These are phyloP conservation scores for Hiodon alosoides DNA, from an alignment of 2,113 vertebrate species.

Conservation along the genomic window DNA sequence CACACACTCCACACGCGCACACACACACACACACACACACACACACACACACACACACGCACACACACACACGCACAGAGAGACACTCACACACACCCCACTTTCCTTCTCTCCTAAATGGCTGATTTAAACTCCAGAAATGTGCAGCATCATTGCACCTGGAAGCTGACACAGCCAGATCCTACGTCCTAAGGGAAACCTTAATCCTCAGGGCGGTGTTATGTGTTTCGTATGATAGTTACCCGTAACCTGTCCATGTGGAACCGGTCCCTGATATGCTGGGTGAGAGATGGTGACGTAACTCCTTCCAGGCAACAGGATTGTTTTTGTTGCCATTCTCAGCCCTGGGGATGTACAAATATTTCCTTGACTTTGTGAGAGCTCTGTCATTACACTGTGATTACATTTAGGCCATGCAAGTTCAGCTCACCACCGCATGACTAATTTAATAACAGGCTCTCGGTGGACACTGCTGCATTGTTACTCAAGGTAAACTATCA, in stretches of 20 bases:
- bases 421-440: background rate
- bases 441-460: constrained; percentile 41
- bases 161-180: no score
- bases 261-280: constrained; percentile 5
- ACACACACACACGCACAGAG: no score
- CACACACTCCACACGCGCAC: background rate
- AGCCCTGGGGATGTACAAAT: constrained; percentile 22
- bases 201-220: background rate
- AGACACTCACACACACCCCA: no score
- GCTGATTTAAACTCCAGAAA: no score
- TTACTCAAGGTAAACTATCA: constrained; percentile 39
- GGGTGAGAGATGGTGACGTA: constrained; percentile 46
- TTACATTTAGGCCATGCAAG: background rate
- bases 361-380: constrained; percentile 32
- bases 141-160: no score
- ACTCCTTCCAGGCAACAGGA: constrained; percentile 50
- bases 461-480: constrained; percentile 40
- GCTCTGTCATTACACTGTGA: constrained; percentile 38
- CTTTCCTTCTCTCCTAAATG: no score
- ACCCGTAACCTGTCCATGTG: background rate
- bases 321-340: constrained; percentile 46
- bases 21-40: no score
- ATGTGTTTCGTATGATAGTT: background rate
- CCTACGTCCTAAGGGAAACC: no score
- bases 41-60: no score